These are phyloP conservation scores for honey bee (Apis mellifera) DNA, from an alignment of 1,140 invertebrate genomes.

Conservation along the genomic window DNA sequence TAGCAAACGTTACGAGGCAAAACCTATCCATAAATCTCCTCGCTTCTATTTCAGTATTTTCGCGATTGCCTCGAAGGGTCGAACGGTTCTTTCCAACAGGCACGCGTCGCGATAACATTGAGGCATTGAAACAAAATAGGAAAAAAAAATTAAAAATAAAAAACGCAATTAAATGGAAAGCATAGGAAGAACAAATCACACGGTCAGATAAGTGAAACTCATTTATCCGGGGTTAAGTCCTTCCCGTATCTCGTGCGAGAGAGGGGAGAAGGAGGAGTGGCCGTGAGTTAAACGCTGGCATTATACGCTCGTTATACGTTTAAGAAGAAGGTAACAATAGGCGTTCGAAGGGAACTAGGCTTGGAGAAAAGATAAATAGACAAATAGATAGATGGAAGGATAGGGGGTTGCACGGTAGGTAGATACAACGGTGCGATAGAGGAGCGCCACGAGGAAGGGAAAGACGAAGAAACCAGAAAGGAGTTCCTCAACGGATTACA, in stretches of 20 bases:
- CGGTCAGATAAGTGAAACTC: constrained; percentile 38
- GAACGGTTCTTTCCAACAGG: neutral
- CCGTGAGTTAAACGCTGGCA: constrained; percentile 24
- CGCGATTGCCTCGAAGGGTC: neutral
- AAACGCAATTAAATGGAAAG: constrained; percentile 30
- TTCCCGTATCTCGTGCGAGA: neutral
- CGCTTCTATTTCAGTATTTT: no score
- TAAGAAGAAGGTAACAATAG: constrained; percentile 33
- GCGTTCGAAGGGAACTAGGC: neutral
- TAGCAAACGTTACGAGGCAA: neutral
- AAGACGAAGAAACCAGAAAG: neutral
- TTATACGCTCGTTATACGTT: constrained; percentile 33
- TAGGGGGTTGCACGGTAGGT: constrained; percentile 11
- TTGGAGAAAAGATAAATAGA: constrained; percentile 39
- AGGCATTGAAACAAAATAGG: neutral
- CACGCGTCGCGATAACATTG: neutral
- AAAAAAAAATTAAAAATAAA: neutral
- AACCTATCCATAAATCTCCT: neutral
- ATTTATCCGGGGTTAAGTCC: constrained; percentile 31
- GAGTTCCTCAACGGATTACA: constrained; percentile 35
- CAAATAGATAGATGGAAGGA: constrained; percentile 46
- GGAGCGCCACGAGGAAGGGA: neutral
- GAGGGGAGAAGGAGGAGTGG: neutral
- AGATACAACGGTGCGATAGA: neutral
- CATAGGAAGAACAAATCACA: constrained; percentile 24